phyloP scores from a whole-genome alignment of 1,140 invertebrate species.

The Prorops nasuta region DNA sequence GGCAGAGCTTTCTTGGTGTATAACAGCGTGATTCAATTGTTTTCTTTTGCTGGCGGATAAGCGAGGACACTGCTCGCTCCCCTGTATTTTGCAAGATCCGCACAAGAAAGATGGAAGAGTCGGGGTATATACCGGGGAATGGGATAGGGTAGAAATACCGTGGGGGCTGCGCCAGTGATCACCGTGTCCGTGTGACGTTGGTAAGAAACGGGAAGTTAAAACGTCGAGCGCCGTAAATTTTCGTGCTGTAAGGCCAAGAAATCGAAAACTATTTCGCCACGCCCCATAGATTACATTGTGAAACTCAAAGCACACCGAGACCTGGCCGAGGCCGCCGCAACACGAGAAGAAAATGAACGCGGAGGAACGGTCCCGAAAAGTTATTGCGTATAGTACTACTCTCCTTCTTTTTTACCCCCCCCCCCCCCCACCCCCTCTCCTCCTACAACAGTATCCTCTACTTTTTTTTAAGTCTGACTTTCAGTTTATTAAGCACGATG shows the following conservation, averaged over 20 bases:
- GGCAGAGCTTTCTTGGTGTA: slow-evolving; percentile 1
- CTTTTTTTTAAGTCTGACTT: slow-evolving; percentile 1
- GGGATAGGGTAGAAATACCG: no score
- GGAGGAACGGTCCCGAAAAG: slow-evolving; percentile 3
- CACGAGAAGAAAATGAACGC: not conserved
- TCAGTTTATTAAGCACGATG: slow-evolving; percentile 17
- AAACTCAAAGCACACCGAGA: slow-evolving; percentile 18
- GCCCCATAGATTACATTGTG: slow-evolving; percentile 41
- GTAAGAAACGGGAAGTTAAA: slow-evolving; percentile 29
- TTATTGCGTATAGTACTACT: slow-evolving; percentile 7
- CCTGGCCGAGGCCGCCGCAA: not conserved
- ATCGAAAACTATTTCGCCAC: slow-evolving; percentile 46
- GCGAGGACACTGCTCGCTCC: not conserved
- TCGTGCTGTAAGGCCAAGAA: slow-evolving; percentile 28
- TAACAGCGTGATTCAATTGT: slow-evolving; percentile 1
- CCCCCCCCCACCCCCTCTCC: not conserved
- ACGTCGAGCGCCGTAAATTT: slow-evolving; percentile 33
- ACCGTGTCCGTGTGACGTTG: not conserved
- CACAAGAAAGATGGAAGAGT: no score
- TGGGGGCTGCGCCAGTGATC: no score
- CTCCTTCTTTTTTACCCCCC: not conserved
- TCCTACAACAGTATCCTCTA: not conserved
- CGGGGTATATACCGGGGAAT: no score
- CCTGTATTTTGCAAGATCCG: no score
- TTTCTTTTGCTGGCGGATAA: slow-evolving; percentile 6